Evolutionary conservation across 1,140 invertebrate genomes (phyloP).

Genomic region (Elymnias hypermnestra): DNA sequence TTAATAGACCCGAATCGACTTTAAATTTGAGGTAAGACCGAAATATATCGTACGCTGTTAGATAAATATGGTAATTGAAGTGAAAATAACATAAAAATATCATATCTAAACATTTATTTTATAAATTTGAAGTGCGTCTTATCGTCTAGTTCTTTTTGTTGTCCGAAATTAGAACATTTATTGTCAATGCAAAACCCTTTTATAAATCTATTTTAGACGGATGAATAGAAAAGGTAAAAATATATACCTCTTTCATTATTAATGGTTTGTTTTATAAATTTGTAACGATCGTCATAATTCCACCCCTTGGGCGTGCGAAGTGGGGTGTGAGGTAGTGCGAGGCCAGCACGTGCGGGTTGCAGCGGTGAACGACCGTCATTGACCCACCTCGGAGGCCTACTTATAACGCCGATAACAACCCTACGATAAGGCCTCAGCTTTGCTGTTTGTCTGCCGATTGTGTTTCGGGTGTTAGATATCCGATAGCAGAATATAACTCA

Average conservation of each 20-base stretch:
- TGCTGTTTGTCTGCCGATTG: constrained; percentile 25
- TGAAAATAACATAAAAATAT: no score
- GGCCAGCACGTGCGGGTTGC: constrained; percentile 62
- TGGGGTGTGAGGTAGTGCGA: constrained; percentile 31
- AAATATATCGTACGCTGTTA: no score
- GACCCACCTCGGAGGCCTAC: constrained; percentile 68
- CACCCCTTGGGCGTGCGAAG: constrained; percentile 4
- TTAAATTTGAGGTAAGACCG: no score
- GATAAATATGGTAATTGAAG: no score
- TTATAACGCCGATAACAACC: constrained; percentile 63
- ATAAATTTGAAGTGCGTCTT: no score
- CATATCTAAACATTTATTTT: no score
- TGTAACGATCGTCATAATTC: constrained; percentile 31
- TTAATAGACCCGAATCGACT: no score
- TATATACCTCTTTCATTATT: background rate
- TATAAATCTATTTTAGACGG: no score
- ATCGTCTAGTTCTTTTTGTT: no score
- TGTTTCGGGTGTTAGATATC: constrained; percentile 9
- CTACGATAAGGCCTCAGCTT: constrained; percentile 37
- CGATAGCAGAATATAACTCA: constrained; percentile 8
- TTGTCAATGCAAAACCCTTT: no score
- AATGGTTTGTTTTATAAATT: background rate
- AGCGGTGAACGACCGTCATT: constrained; percentile 69
- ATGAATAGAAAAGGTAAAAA: background rate
- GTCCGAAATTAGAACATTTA: no score